These are phyloP conservation scores for Drosophila neotestacea DNA, from an alignment of 2,888 invertebrate genomes.

Conservation along the genomic window DNA sequence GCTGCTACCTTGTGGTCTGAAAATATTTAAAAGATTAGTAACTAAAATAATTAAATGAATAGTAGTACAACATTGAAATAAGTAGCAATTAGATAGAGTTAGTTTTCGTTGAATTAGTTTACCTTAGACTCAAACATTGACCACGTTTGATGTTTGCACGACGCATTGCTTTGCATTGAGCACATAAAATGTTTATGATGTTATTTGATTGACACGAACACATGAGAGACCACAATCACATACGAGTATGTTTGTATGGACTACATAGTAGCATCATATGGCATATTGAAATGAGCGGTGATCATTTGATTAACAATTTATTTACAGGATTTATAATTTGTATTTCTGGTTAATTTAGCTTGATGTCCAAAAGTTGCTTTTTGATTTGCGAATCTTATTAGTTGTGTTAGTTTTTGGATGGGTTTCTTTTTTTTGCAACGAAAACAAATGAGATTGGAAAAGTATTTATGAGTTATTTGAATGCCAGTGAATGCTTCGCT, in stretches of 20 bases:
- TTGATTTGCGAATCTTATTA: constrained; percentile 31
- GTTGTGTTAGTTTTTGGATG: constrained; percentile 44
- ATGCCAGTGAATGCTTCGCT: constrained; percentile 17
- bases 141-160: constrained; percentile 83
- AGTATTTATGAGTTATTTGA: constrained; percentile 43
- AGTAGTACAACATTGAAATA: not conserved
- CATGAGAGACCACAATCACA: constrained; percentile 57
- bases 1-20: constrained; percentile 93
- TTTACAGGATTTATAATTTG: constrained; percentile 21
- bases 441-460: constrained; percentile 56
- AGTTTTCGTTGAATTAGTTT: constrained; percentile 48
- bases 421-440: constrained; percentile 33
- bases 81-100: not conserved
- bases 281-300: constrained; percentile 31
- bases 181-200: constrained; percentile 69
- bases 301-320: constrained; percentile 35
- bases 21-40: constrained; percentile 49
- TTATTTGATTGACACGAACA: constrained; percentile 73
- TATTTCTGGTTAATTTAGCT: constrained; percentile 28
- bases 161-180: constrained; percentile 81
- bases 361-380: constrained; percentile 45
- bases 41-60: not conserved
- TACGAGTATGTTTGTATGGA: constrained; percentile 14
- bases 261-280: constrained; percentile 19
- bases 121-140: constrained; percentile 83